Conservation (phyloP, 2,797 vertebrate species). For the Galaxias olidus region DNA sequence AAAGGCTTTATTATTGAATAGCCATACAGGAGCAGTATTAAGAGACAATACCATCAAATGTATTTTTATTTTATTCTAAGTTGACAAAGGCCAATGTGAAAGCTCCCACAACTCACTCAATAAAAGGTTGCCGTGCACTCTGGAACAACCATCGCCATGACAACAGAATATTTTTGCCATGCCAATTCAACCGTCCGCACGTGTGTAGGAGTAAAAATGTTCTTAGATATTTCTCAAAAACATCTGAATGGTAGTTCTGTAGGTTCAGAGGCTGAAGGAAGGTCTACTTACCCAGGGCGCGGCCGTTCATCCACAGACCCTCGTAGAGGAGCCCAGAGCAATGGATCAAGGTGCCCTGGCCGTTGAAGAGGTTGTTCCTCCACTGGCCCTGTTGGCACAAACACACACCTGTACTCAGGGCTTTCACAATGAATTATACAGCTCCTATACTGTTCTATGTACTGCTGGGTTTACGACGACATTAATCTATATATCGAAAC, state of each 20-base stretch:
- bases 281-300: constrained; percentile 58
- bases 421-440: no score
- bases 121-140: constrained; percentile 10
- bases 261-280: no score
- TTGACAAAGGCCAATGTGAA: background rate
- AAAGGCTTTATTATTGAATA: no score
- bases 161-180: constrained; percentile 19
- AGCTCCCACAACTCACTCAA: background rate
- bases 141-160: constrained; percentile 22
- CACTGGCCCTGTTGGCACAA: constrained; percentile 67
- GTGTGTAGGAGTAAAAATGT: no score
- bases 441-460: no score
- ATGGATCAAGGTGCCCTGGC: constrained; percentile 58
- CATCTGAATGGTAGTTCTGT: no score
- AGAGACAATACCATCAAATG: no score
- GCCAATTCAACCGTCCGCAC: no score
- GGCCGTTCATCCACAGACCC: constrained; percentile 68
- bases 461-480: no score
- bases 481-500: no score
- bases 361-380: constrained; percentile 64
- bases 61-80: background rate
- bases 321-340: constrained; percentile 70
- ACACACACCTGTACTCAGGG: background rate
- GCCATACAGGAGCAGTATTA: no score
- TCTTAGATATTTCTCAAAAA: no score